Percentiles rank a stretch among this genome's conserved stretches.
phyloP scores from a whole-genome alignment of 2,797 vertebrate genomes.

The Craterocephalus amniculus region DNA sequence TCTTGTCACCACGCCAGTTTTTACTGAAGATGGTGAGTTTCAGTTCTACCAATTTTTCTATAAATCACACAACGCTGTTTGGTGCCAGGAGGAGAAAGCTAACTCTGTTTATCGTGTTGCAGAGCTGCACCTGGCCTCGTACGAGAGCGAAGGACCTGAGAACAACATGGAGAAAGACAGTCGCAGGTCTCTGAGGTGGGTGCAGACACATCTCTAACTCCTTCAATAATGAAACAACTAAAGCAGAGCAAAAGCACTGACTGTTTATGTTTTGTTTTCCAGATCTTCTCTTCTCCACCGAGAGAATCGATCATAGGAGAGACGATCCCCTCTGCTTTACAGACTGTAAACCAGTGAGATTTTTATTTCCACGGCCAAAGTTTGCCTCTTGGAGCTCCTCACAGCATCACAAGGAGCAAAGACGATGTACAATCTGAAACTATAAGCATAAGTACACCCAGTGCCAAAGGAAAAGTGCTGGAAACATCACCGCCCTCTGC shows the following conservation, averaged over 20 bases:
- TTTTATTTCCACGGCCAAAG: constrained; percentile 18
- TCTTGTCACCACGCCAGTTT: constrained; percentile 90
- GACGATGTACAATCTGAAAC: constrained; percentile 13
- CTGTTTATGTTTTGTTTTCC: constrained; percentile 24
- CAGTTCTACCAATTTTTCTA: not conserved
- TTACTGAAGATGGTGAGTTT: constrained; percentile 91
- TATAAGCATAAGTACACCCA: constrained; percentile 3
- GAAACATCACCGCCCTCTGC: not conserved
- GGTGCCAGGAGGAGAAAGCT: not conserved
- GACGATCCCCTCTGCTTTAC: constrained; percentile 16
- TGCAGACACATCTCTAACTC: not conserved
- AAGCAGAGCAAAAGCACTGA: not conserved
- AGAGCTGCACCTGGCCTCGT: constrained; percentile 95
- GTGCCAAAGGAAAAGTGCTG: not conserved
- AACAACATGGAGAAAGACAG: constrained; percentile 97
- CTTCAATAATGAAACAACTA: not conserved
- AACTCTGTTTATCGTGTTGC: constrained; percentile 28
- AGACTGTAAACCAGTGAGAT: constrained; percentile 32
- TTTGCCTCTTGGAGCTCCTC: constrained; percentile 9
- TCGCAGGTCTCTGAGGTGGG: constrained; percentile 92
- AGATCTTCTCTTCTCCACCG: constrained; percentile 89
- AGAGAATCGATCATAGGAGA: constrained; percentile 73
- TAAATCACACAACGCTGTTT: not conserved
- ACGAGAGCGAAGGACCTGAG: constrained; percentile 96
- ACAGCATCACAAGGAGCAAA: constrained; percentile 9